Conservation (phyloP, 2,888 invertebrate species). For the Morpho deidamia region DNA sequence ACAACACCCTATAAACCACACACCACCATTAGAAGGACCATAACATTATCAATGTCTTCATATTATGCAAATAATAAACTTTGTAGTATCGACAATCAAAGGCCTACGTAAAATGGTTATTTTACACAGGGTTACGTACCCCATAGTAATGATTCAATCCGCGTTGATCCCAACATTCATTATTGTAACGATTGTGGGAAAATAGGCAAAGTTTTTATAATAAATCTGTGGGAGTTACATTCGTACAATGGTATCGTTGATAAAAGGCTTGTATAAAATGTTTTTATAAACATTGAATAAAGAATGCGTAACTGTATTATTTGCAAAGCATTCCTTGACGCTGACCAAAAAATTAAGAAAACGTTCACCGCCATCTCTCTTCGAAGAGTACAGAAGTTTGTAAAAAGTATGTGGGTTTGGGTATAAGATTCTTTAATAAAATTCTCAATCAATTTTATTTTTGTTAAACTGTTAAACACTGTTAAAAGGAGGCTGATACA, state of each 20-base stretch:
- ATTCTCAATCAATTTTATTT: too few species aligned
- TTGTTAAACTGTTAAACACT: too few species aligned
- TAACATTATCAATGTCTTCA: slow-evolving; percentile 3
- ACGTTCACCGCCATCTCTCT: too few species aligned
- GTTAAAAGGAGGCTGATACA: too few species aligned
- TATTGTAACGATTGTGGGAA: slow-evolving; percentile 70
- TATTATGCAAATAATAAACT: slow-evolving; percentile 1
- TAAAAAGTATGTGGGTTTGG: too few species aligned
- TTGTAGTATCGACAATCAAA: slow-evolving; percentile 20
- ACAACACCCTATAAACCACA: slow-evolving; percentile 62
- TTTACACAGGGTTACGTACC: slow-evolving; percentile 43
- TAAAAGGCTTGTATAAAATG: slow-evolving; percentile 28
- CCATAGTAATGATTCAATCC: slow-evolving; percentile 57
- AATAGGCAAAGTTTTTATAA: slow-evolving; percentile 67
- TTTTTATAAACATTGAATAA: slow-evolving; percentile 22
- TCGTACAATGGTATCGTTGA: slow-evolving; percentile 45
- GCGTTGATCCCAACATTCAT: slow-evolving; percentile 60
- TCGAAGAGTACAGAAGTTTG: too few species aligned
- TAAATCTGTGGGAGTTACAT: slow-evolving; percentile 72
- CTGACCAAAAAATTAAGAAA: too few species aligned
- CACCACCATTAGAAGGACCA: slow-evolving; percentile 37
- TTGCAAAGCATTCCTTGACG: too few species aligned
- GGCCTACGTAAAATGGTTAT: slow-evolving; percentile 41
- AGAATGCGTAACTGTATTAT: neutral
- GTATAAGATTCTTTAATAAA: too few species aligned